phyloP scores from a whole-genome alignment of 2,797 vertebrate species.

The Thamnophis elegans region DNA sequence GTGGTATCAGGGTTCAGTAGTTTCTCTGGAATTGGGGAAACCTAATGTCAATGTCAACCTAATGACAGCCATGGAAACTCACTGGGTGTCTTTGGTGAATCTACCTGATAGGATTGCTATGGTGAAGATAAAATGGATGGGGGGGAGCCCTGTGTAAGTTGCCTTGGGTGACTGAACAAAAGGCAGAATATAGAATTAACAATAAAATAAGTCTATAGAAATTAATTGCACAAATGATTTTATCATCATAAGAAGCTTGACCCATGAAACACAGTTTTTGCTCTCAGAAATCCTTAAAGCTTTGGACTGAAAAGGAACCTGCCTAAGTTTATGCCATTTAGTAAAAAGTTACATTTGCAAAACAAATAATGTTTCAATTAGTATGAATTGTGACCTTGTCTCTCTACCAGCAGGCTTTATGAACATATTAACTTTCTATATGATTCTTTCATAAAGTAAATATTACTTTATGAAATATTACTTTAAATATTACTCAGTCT shows the following conservation, averaged over 20 bases:
- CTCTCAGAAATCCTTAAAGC: neutral
- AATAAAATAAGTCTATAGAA: neutral
- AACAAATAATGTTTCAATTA: constrained; percentile 45
- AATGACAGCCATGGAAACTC: neutral
- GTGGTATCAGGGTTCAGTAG: neutral
- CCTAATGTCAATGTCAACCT: neutral
- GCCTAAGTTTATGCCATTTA: constrained; percentile 39
- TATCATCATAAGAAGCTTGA: rapidly evolving
- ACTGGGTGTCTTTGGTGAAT: neutral
- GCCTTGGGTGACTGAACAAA: neutral
- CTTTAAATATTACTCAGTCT: neutral
- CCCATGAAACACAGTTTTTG: neutral
- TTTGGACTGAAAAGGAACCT: constrained; percentile 19
- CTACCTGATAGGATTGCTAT: neutral
- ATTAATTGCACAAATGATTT: constrained; percentile 18
- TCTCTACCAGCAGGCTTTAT: constrained; percentile 40
- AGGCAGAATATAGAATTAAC: neutral
- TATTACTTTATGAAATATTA: constrained; percentile 7
- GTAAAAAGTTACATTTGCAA: constrained; percentile 31
- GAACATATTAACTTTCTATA: constrained; percentile 5
- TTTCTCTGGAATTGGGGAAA: neutral
- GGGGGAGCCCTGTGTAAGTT: neutral
- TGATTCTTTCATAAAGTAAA: constrained; percentile 25
- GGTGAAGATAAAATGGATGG: neutral
- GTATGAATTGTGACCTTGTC: constrained; percentile 38